These are phyloP conservation scores for Ochropleura leucogaster DNA, from an alignment of 2,888 invertebrate species.

Conservation along the genomic window DNA sequence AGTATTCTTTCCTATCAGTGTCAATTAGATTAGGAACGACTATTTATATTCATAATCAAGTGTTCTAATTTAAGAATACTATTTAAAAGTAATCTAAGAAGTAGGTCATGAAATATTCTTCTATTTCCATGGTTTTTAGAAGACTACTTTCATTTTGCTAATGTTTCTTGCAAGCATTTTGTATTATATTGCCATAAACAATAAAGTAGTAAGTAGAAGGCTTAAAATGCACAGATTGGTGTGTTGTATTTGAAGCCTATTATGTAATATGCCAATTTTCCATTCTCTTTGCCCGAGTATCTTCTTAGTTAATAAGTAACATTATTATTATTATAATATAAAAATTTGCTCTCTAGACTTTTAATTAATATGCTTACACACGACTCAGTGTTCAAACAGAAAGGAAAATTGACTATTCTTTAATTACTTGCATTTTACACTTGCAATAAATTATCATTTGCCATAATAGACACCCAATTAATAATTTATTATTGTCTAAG, in stretches of 20 bases:
- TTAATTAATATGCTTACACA: constrained; percentile 13
- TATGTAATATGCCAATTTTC: constrained; percentile 42
- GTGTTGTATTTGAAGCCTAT: constrained; percentile 14
- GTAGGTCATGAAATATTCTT: constrained; percentile 51
- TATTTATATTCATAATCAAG: constrained; percentile 44
- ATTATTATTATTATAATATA: constrained; percentile 26
- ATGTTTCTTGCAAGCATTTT: constrained; percentile 41
- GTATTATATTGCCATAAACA: constrained; percentile 47
- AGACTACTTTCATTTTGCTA: constrained; percentile 42
- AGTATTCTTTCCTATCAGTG: constrained; percentile 56
- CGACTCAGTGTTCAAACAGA: constrained; percentile 38
- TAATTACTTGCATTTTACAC: constrained; percentile 49
- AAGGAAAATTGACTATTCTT: constrained; percentile 55
- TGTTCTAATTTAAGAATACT: constrained; percentile 49
- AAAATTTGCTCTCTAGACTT: constrained; percentile 34
- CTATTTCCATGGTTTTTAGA: constrained; percentile 31
- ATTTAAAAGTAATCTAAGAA: constrained; percentile 28
- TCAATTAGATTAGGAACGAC: constrained; percentile 48
- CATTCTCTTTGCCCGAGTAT: constrained; percentile 43
- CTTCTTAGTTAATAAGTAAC: constrained; percentile 16
- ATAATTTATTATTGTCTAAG: constrained; percentile 71
- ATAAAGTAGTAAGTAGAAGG: constrained; percentile 29
- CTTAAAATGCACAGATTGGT: constrained; percentile 20
- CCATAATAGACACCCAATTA: constrained; percentile 74
- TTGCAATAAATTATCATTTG: constrained; percentile 62